Base-by-base conservation (phyloP, 2,113 vertebrate genomes). In the Copsychus sechellarum region DNA sequence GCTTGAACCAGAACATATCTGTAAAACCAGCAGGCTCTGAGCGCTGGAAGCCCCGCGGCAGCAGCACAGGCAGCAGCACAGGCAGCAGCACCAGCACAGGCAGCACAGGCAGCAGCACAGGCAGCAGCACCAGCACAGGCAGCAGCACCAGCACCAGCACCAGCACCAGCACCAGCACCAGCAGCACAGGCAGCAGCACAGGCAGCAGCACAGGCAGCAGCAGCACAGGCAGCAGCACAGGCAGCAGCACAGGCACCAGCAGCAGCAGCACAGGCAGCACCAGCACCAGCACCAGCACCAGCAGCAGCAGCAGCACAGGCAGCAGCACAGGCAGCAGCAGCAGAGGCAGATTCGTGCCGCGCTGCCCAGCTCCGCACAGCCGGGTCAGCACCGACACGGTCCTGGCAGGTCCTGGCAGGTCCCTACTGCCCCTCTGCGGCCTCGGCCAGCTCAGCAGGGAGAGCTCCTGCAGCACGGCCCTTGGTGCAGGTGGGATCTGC, bases 31-130 rank as follows among this genome's bases (percentile, higher is more conserved):
- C 4, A 7, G 54, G 56, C 50, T n/a, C 11, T 3, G 22, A 1
- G 0, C 8, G 0, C 22, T 0, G 1, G 8, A 20, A 61, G 61
- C 85, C 47, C 9, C 8, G 0, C 26, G 81, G 50, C 3, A 22
- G 74, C 78, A 17, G 83, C 54, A n/a, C 70, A 26, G 31, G 70
- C 28, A n/a, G 70, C 28, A 9, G 21, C 45, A 47, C n/a, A n/a
- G n/a, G n/a, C n/a, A n/a, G n/a, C n/a, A n/a, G n/a, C n/a, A n/a
- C n/a, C n/a, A n/a, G n/a, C n/a, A n/a, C n/a, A n/a, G n/a, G 79
- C 54, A n/a, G 65, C 24, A 9, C 20, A 2, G 47, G 47, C 47
- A 23, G 45, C 53, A 33, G 74, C 31, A 9, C 20, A 2, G 24
- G 48, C 50, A 28, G 25, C 43, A 43, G 18, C 43, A 43, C 8